A percentile compares a stretch with the other conserved stretches of the same genome.
These are phyloP conservation scores for Hipparchia sbordonii DNA, from an alignment of 2,888 invertebrate species.

Conservation along the genomic window DNA sequence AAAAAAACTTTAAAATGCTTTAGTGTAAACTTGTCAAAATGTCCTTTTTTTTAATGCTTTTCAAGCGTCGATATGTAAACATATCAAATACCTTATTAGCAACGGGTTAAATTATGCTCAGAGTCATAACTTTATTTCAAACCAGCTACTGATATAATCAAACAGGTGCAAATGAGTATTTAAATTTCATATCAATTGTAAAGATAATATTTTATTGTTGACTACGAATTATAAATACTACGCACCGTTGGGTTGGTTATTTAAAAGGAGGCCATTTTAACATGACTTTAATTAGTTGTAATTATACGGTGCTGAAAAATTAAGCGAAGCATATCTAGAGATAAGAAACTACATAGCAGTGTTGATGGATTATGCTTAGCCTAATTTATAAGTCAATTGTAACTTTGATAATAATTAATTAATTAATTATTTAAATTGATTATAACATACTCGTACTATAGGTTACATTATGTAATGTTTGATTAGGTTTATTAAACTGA, in stretches of 20 bases:
- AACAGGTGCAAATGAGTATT: conserved; percentile 33
- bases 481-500: background rate
- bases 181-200: conserved; percentile 32
- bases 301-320: conserved; percentile 31
- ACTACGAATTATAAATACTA: conserved; percentile 28
- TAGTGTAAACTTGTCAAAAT: too few relatives aligned
- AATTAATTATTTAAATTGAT: background rate
- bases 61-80: too few relatives aligned
- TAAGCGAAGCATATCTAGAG: conserved; percentile 19
- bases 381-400: background rate
- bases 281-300: conserved; percentile 31
- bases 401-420: background rate
- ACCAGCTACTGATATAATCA: conserved; percentile 24
- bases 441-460: background rate
- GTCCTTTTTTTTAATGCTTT: too few relatives aligned
- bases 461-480: background rate
- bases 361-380: conserved; percentile 15
- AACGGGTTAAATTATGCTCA: background rate
- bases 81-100: background rate
- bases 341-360: conserved; percentile 5
- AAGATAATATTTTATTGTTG: conserved; percentile 27
- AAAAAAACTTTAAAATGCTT: too few relatives aligned
- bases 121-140: conserved; percentile 1
- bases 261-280: conserved; percentile 25
- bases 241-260: conserved; percentile 28